Evolutionary conservation across 2,797 vertebrate species (phyloP).

Genomic region (Eulemur rubriventer): DNA sequence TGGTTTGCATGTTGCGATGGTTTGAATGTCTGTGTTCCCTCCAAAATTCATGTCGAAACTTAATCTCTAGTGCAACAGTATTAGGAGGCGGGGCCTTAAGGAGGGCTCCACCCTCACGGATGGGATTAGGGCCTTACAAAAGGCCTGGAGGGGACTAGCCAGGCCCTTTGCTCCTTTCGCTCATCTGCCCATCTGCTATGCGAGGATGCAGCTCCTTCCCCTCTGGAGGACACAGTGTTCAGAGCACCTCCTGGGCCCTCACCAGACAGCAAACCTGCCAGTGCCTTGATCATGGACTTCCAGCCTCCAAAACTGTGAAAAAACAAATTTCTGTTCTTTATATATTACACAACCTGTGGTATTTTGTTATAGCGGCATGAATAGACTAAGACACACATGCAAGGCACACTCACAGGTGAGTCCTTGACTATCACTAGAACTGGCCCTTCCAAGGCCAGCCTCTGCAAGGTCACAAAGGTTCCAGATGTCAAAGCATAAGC

Average conservation of each 20-base stretch:
- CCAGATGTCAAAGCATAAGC: background rate
- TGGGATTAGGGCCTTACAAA: background rate
- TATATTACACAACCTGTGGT: background rate
- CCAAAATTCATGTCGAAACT: background rate
- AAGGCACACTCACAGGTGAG: no score
- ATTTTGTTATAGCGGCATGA: background rate
- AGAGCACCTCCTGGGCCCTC: background rate
- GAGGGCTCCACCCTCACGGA: no score
- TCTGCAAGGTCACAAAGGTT: background rate
- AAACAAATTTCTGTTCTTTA: background rate
- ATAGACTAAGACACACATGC: background rate
- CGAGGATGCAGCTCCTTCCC: background rate
- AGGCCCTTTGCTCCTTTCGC: background rate
- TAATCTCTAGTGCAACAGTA: background rate
- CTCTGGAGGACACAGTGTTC: background rate
- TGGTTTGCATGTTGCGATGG: background rate
- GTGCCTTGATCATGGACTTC: background rate
- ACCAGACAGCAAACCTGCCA: background rate
- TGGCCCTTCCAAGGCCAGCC: background rate
- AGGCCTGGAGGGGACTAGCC: background rate
- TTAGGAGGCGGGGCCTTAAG: background rate
- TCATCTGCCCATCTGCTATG: background rate
- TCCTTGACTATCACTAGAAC: background rate
- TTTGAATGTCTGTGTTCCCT: background rate
- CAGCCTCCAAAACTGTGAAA: background rate